Percentiles rank a stretch among this genome's conserved stretches.
Conservation (phyloP, 1,140 invertebrate species). For the Philaenus spumarius region DNA sequence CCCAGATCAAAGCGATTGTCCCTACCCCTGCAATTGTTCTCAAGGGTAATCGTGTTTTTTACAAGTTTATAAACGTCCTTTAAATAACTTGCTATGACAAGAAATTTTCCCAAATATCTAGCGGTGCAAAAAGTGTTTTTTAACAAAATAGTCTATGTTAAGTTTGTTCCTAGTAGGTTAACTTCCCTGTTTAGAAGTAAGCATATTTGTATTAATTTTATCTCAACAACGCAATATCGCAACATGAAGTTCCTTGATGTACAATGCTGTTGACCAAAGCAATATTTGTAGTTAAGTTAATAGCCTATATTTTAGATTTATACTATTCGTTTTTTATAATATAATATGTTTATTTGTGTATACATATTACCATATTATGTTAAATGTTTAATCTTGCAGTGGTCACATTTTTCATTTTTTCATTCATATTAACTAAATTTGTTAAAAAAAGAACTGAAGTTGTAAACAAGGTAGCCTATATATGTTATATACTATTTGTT, state of each 20-base stretch:
- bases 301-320: background rate
- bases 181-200: background rate
- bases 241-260: background rate
- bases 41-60: background rate
- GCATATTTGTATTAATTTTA: background rate
- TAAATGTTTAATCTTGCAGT: background rate
- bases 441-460: slow-evolving; percentile 26
- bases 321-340: background rate
- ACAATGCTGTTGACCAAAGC: background rate
- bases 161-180: background rate
- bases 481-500: no score
- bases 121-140: background rate
- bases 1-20: background rate
- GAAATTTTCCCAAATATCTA: no score
- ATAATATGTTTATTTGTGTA: background rate
- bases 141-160: background rate
- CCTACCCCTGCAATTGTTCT: background rate
- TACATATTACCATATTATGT: background rate
- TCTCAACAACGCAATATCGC: background rate
- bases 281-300: background rate
- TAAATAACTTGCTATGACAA: background rate
- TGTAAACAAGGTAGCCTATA: no score
- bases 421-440: background rate
- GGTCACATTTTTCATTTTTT: background rate
- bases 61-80: background rate